Evolutionary conservation across 2,797 vertebrate species (phyloP).

Genomic region (Sebastes jordani): DNA sequence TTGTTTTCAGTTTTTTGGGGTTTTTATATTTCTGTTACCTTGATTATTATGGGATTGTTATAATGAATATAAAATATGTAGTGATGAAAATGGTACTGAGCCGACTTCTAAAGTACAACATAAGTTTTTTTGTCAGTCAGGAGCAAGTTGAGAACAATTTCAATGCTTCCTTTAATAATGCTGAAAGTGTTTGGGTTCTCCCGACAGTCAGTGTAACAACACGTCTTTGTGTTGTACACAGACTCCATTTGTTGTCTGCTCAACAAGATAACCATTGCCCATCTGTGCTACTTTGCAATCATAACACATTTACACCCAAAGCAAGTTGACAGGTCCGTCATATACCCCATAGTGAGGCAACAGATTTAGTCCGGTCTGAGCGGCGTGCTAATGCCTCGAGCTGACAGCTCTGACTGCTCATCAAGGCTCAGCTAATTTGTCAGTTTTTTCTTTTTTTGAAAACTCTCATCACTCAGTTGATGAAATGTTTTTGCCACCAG

Average conservation of each 20-base stretch:
- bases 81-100: neutral
- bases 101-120: neutral
- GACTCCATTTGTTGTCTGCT: neutral
- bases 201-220: neutral
- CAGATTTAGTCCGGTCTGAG: conserved; percentile 52
- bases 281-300: neutral
- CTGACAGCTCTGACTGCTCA: conserved; percentile 74
- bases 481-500: conserved; percentile 29
- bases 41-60: neutral
- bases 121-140: neutral
- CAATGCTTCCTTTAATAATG: neutral
- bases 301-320: conserved; percentile 45
- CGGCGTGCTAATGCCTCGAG: conserved; percentile 54
- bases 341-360: neutral
- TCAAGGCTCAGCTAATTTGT: conserved; percentile 66
- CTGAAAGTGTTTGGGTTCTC: neutral
- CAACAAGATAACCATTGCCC: neutral
- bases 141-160: neutral
- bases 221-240: neutral
- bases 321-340: conserved; percentile 14
- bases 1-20: neutral
- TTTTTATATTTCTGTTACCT: neutral
- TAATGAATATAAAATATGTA: neutral
- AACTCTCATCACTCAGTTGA: conserved; percentile 64
- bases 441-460: conserved; percentile 58